phyloP scores from a whole-genome alignment of 2,797 vertebrate genomes.

The Yasuhikotakia modesta region DNA sequence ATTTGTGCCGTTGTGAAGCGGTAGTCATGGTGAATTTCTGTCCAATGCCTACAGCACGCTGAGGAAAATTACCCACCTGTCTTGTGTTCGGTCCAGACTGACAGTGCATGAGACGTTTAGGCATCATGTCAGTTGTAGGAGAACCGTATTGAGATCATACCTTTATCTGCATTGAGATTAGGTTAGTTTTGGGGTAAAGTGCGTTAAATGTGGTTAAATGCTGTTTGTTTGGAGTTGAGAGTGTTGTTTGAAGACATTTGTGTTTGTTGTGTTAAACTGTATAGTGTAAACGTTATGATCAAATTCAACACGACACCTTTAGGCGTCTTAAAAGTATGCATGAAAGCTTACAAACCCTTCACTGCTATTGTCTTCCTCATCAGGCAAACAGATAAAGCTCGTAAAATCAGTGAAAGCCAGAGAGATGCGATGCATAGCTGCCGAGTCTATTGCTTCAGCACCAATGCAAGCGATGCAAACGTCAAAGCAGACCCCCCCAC shows the following conservation, averaged over 20 bases:
- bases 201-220: too few relatives aligned
- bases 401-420: background rate
- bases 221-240: too few relatives aligned
- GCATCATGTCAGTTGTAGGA: background rate
- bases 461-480: slow-evolving; percentile 36
- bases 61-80: background rate
- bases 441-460: slow-evolving; percentile 7
- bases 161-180: background rate
- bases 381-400: slow-evolving; percentile 1
- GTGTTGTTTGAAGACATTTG: too few relatives aligned
- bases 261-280: too few relatives aligned
- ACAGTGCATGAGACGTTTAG: background rate
- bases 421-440: slow-evolving; percentile 9
- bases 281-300: too few relatives aligned
- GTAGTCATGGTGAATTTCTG: background rate
- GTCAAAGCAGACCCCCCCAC: slow-evolving; percentile 80
- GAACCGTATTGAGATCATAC: too few relatives aligned
- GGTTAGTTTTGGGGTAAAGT: too few relatives aligned
- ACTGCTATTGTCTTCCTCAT: background rate
- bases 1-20: background rate
- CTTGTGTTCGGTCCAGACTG: background rate
- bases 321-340: background rate
- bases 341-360: too few relatives aligned
- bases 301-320: background rate
- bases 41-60: background rate